Evolutionary conservation across 2,888 invertebrate species (phyloP).

Genomic region (Hirtodrosophila trivittata): DNA sequence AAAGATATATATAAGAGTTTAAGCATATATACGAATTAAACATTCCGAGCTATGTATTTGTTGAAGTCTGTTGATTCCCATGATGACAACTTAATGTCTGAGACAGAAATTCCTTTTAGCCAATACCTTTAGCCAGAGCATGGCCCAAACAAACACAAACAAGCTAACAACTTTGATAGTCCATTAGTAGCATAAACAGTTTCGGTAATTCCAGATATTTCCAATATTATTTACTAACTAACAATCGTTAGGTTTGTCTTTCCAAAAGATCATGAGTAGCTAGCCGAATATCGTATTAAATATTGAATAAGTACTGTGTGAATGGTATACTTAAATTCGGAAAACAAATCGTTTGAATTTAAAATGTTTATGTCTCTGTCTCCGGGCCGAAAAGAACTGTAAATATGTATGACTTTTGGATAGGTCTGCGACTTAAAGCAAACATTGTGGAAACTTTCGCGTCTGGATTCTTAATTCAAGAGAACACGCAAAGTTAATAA

Average conservation of each 20-base stretch:
- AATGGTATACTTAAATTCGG: not conserved
- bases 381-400: constrained; percentile 6
- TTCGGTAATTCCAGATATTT: constrained; percentile 20
- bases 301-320: not conserved
- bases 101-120: not conserved
- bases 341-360: constrained; percentile 1
- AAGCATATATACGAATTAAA: too few species aligned
- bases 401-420: constrained; percentile 42
- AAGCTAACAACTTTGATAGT: constrained; percentile 38
- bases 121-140: constrained; percentile 5
- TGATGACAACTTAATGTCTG: not conserved
- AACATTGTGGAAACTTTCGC: constrained; percentile 71
- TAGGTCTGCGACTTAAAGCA: constrained; percentile 55
- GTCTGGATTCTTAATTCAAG: constrained; percentile 79
- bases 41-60: not conserved
- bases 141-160: constrained; percentile 24
- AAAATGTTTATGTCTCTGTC: not conserved
- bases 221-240: not conserved
- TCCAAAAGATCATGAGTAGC: too few species aligned
- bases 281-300: too few species aligned
- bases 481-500: constrained; percentile 83
- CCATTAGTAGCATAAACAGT: constrained; percentile 52
- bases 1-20: too few species aligned
- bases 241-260: too few species aligned
- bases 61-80: constrained; percentile 11